A percentile compares a stretch with the other conserved stretches of the same genome.
Evolutionary conservation across 2,797 vertebrate species (phyloP).

Genomic region (Halcyon leucocephala): DNA sequence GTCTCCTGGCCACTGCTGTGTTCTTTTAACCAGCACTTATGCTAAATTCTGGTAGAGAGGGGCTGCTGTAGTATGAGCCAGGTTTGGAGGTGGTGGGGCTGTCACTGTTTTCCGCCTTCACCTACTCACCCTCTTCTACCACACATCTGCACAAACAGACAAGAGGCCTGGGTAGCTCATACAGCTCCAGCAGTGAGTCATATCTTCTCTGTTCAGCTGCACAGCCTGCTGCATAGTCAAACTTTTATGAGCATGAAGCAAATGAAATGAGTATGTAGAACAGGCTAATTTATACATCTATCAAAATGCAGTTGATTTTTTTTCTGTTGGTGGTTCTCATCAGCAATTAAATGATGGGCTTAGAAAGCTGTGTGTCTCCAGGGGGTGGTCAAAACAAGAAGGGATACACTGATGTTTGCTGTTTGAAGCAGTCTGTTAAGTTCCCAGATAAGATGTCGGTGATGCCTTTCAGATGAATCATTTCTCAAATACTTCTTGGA

Average conservation of each 20-base stretch:
- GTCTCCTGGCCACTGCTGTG: background rate
- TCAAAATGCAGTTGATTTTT: background rate
- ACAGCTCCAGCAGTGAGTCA: constrained; percentile 25
- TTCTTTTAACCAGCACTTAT: background rate
- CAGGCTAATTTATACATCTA: background rate
- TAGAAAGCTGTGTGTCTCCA: background rate
- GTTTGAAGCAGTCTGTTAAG: background rate
- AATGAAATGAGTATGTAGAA: background rate
- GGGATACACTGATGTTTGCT: background rate
- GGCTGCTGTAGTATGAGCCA: background rate
- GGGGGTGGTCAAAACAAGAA: background rate
- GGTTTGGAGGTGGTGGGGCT: background rate
- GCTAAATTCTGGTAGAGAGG: background rate
- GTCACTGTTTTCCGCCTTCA: background rate
- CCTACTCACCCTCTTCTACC: background rate
- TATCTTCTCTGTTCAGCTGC: background rate
- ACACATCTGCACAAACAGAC: background rate
- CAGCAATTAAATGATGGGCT: background rate
- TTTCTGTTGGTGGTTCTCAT: background rate
- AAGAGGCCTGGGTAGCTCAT: background rate
- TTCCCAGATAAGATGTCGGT: background rate
- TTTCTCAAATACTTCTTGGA: background rate
- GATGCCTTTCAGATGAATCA: constrained; percentile 12
- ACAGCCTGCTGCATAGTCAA: background rate
- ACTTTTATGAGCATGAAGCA: background rate